phyloP scores from a whole-genome alignment of 2,888 invertebrate genomes.

The Eurytoma californica region DNA sequence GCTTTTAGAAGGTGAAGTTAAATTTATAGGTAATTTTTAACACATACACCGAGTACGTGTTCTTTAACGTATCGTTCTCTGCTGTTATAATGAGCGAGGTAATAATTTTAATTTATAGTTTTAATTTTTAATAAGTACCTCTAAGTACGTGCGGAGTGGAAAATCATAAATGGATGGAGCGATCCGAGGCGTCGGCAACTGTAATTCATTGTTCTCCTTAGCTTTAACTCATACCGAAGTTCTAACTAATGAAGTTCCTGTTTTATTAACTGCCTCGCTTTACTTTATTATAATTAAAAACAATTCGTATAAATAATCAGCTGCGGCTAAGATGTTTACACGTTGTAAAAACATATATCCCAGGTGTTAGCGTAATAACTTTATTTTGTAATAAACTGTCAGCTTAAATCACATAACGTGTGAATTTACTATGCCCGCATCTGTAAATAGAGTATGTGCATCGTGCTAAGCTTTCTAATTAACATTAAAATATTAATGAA shows the following conservation, averaged over 20 bases:
- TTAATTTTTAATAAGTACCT: not conserved
- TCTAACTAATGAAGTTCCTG: not conserved
- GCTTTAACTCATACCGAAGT: not conserved
- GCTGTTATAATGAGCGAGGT: too few species aligned
- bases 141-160: not conserved
- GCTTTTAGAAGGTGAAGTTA: too few species aligned
- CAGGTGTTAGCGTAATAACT: slow-evolving; percentile 3
- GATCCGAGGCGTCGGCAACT: not conserved
- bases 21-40: too few species aligned
- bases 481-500: slow-evolving; percentile 30
- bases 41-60: too few species aligned
- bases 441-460: slow-evolving; percentile 8
- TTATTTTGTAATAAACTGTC: slow-evolving; percentile 29
- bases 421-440: slow-evolving; percentile 13
- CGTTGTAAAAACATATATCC: not conserved
- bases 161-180: not conserved
- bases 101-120: not conserved
- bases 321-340: slow-evolving; percentile 28
- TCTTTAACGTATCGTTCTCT: too few species aligned
- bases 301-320: slow-evolving; percentile 29
- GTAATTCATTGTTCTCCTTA: not conserved
- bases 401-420: slow-evolving; percentile 10
- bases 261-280: not conserved
- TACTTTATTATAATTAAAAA: slow-evolving; percentile 29
- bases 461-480: not conserved